Evolutionary conservation across 2,797 vertebrate genomes (phyloP).

Genomic region (Xenentodon cancila): DNA sequence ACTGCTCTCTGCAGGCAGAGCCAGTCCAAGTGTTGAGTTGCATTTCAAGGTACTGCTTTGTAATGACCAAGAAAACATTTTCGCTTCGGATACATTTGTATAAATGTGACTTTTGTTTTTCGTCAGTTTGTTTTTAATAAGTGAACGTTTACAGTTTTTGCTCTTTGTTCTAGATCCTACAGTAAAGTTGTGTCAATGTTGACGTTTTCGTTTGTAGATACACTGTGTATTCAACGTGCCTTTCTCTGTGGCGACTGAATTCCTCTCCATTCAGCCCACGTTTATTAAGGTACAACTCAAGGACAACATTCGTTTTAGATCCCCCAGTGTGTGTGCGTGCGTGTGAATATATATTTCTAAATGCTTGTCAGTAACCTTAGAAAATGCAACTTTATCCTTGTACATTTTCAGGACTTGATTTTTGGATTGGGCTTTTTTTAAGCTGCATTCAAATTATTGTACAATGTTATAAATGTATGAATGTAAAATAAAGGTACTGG

Average conservation of each 20-base stretch:
- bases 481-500: slow-evolving; percentile 98
- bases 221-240: slow-evolving; percentile 89
- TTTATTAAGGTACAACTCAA: slow-evolving; percentile 82
- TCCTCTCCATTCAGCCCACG: slow-evolving; percentile 71
- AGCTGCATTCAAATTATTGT: slow-evolving; percentile 93
- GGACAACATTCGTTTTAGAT: slow-evolving; percentile 73
- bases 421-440: slow-evolving; percentile 82
- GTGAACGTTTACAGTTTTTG: slow-evolving; percentile 99
- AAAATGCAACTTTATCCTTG: slow-evolving; percentile 81
- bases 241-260: slow-evolving; percentile 82
- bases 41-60: slow-evolving; percentile 97
- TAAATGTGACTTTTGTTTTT: slow-evolving; percentile 73
- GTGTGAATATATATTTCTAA: slow-evolving; percentile 75
- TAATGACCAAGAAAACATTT: slow-evolving; percentile 94
- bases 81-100: slow-evolving; percentile 95
- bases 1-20: slow-evolving; percentile 98
- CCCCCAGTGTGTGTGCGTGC: slow-evolving; percentile 34
- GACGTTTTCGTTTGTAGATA: slow-evolving; percentile 79
- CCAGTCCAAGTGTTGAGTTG: slow-evolving; percentile 84
- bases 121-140: slow-evolving; percentile 83
- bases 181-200: slow-evolving; percentile 90
- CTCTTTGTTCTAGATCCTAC: slow-evolving; percentile 92
- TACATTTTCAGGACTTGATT: slow-evolving; percentile 93
- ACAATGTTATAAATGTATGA: slow-evolving; percentile 96
- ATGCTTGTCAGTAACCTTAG: slow-evolving; percentile 80